Conservation (phyloP, 2,113 vertebrate genomes). For the Orientallactaga bullata region DNA sequence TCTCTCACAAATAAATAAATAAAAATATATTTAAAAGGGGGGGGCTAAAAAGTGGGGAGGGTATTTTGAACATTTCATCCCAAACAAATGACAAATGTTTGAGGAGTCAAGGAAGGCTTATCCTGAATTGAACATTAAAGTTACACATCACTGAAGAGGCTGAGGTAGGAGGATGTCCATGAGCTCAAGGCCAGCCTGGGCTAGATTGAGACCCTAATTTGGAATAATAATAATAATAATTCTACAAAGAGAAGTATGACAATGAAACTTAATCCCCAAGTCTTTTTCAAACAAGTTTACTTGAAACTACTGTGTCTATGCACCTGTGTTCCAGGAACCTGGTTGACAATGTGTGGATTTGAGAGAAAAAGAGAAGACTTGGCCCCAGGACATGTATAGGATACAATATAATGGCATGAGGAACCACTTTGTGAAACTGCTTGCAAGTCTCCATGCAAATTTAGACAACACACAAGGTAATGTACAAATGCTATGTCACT, state of each 20-base stretch:
- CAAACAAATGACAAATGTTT: not conserved
- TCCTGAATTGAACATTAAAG: not conserved
- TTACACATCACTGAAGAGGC: no score
- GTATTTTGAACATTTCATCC: not conserved
- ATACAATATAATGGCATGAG: not conserved
- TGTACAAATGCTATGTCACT: not conserved
- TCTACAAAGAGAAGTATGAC: conserved; percentile 36
- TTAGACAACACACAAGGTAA: not conserved
- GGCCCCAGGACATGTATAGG: not conserved
- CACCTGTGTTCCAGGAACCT: not conserved
- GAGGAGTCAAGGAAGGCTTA: not conserved
- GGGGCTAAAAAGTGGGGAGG: no score
- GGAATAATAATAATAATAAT: no score
- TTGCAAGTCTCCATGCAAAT: conserved; percentile 9
- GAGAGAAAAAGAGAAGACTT: not conserved
- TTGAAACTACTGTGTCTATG: not conserved
- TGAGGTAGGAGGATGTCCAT: no score
- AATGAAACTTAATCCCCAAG: not conserved
- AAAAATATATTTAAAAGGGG: no score
- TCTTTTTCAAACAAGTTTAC: not conserved
- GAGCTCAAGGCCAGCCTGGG: no score
- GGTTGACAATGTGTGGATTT: not conserved
- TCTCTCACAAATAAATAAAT: no score
- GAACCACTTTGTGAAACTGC: not conserved
- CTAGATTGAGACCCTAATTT: no score